Conservation (phyloP, 2,888 invertebrate species). For the Dasysyrphus tricinctus region DNA sequence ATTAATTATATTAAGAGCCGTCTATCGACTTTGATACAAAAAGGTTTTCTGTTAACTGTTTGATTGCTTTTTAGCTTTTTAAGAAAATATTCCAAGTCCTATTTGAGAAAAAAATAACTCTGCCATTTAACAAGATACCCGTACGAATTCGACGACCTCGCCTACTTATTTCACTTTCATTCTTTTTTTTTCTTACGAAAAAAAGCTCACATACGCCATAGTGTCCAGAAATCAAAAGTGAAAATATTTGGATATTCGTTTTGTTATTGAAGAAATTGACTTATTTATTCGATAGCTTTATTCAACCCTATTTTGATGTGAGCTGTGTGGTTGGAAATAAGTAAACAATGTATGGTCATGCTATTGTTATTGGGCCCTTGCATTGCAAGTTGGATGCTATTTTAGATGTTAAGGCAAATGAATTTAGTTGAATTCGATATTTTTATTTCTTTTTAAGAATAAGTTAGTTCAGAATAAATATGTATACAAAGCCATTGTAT, state of each 20-base stretch:
- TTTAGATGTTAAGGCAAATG: background rate
- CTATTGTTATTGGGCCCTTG: background rate
- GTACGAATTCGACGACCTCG: background rate
- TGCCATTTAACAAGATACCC: background rate
- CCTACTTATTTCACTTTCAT: constrained; percentile 1
- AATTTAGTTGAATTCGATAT: too few species aligned
- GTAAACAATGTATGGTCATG: background rate
- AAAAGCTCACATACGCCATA: constrained; percentile 38
- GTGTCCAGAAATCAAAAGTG: background rate
- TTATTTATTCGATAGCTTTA: background rate
- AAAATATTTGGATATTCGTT: background rate
- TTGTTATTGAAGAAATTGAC: background rate
- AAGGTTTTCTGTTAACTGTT: background rate
- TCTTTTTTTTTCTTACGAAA: background rate
- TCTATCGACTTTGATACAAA: background rate
- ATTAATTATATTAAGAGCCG: background rate
- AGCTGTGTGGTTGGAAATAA: background rate
- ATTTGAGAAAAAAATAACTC: background rate
- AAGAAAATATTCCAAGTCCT: background rate
- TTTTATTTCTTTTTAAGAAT: too few species aligned
- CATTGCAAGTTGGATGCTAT: background rate
- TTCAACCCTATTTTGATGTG: background rate
- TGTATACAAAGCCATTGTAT: background rate
- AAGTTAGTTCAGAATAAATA: too few species aligned
- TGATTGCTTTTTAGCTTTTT: background rate